A percentile compares a stretch with the other conserved stretches of the same genome.
These are phyloP conservation scores for Amyelois transitella DNA, from an alignment of 1,140 invertebrate species.

Conservation along the genomic window DNA sequence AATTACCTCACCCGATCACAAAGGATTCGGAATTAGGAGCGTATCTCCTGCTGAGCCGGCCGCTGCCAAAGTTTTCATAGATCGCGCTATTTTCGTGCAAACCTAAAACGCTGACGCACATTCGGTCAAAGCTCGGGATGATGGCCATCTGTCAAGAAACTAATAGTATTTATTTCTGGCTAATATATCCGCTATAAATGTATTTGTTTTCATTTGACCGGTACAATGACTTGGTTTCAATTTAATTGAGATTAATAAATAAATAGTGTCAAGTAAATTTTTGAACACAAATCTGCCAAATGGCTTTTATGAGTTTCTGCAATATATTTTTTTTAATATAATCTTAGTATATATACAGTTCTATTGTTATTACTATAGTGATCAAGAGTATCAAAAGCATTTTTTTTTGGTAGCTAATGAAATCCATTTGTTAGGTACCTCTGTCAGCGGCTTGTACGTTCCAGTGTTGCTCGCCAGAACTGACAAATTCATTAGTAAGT, in stretches of 20 bases:
- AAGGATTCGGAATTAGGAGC: constrained; percentile 23
- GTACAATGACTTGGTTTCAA: not conserved
- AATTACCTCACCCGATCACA: constrained; percentile 16
- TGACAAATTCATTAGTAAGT: too few species aligned
- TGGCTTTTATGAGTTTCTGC: too few species aligned
- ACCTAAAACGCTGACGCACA: constrained; percentile 35
- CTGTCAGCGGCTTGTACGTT: too few species aligned
- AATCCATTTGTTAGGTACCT: too few species aligned
- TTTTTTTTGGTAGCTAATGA: too few species aligned
- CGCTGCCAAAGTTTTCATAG: constrained; percentile 45
- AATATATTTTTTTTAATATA: too few species aligned
- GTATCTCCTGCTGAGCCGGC: constrained; percentile 38
- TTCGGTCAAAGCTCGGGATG: constrained; percentile 38
- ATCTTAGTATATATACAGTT: too few species aligned
- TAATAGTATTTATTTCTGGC: constrained; percentile 6
- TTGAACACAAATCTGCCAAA: too few species aligned
- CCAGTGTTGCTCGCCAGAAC: too few species aligned
- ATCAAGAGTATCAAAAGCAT: too few species aligned
- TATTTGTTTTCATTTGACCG: not conserved
- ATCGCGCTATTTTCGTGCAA: constrained; percentile 38
- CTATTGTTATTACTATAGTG: too few species aligned
- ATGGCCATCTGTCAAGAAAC: constrained; percentile 16
- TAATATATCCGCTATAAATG: constrained; percentile 7
- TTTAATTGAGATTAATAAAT: not conserved
- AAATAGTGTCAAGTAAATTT: not conserved